These are phyloP conservation scores for Lagodon rhomboides DNA, from an alignment of 2,797 vertebrate species.

Conservation along the genomic window DNA sequence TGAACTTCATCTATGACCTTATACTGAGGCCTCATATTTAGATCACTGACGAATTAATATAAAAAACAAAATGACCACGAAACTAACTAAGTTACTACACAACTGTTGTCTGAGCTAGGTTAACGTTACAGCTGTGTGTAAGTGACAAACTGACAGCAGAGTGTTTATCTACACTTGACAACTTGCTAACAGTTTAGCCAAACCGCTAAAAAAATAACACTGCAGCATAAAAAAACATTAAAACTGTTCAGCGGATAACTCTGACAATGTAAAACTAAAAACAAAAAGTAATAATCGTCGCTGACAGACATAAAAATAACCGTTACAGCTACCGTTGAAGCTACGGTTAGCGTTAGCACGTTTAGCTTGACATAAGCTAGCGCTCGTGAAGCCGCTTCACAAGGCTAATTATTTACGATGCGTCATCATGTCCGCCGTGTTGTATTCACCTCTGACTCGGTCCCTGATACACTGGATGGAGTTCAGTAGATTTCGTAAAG, in stretches of 20 bases:
- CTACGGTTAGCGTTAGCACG: background rate
- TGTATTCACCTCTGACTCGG: constrained; percentile 78
- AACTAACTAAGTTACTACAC: background rate
- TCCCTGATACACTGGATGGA: constrained; percentile 79
- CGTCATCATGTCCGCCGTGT: background rate
- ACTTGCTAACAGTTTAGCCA: background rate
- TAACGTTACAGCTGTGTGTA: background rate
- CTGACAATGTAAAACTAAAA: background rate
- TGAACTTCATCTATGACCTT: background rate
- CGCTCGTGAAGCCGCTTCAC: background rate
- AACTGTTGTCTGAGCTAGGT: background rate
- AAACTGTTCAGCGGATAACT: background rate
- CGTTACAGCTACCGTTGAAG: background rate
- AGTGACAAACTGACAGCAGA: background rate
- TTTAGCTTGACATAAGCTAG: background rate
- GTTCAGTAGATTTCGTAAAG: constrained; percentile 81
- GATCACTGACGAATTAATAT: too few species aligned
- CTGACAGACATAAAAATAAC: too few species aligned
- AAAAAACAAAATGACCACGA: too few species aligned
- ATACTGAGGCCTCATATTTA: background rate
- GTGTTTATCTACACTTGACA: background rate
- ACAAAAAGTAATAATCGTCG: too few species aligned
- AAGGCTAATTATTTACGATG: background rate
- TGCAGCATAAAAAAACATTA: too few species aligned
- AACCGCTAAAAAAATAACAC: background rate